These are phyloP conservation scores for Fratercula arctica DNA, from an alignment of 2,797 vertebrate genomes.

Conservation along the genomic window DNA sequence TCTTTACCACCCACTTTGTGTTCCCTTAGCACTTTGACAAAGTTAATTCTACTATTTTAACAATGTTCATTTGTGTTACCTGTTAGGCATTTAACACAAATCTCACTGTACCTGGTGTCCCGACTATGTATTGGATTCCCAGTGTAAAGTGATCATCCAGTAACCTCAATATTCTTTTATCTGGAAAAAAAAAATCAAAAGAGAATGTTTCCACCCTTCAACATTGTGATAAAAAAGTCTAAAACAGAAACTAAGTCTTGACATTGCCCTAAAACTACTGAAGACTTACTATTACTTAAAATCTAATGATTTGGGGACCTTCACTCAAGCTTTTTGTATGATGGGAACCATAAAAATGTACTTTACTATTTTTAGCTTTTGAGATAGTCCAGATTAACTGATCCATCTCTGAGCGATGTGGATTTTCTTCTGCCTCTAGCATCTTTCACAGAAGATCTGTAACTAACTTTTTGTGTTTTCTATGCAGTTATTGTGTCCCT, in stretches of 20 bases:
- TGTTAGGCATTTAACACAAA: not conserved
- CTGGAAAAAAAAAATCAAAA: not conserved
- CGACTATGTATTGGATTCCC: not conserved
- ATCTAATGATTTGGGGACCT: not conserved
- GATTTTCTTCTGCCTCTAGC: not conserved
- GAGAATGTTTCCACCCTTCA: not conserved
- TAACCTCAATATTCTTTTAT: not conserved
- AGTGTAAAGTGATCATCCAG: not conserved
- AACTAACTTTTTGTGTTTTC: not conserved
- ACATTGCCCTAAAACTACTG: not conserved
- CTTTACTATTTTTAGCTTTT: not conserved
- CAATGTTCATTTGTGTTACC: not conserved
- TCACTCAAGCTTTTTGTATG: not conserved
- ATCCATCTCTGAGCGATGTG: accelerated
- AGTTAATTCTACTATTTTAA: not conserved
- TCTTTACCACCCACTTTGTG: not conserved
- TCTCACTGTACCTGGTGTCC: not conserved
- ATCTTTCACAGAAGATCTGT: not conserved
- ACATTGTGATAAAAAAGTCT: not conserved
- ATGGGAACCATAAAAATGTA: not conserved
- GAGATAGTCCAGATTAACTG: not conserved
- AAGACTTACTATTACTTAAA: not conserved
- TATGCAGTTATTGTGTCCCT: not conserved
- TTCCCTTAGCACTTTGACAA: not conserved
- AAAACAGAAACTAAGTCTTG: not conserved